Evolutionary conservation across 37 sponge, comb jelly and placozoan genomes (phyloP).

Genomic region (Dysidea cf. avara): DNA sequence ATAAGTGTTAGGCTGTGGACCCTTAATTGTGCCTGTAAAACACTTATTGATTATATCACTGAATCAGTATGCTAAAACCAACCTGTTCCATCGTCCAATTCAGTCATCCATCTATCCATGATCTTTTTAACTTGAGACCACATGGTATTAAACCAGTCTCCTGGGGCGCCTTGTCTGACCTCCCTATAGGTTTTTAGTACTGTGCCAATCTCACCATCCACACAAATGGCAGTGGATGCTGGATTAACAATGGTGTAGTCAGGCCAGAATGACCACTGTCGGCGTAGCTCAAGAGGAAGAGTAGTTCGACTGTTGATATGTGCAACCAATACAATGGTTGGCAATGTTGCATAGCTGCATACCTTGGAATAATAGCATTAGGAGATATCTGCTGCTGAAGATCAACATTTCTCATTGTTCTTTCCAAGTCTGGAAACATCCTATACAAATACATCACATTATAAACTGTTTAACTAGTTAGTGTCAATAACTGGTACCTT

Average conservation of each 20-base stretch:
- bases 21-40: slow-evolving; percentile 2
- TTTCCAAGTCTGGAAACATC: slow-evolving; percentile 17
- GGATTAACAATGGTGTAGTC: slow-evolving; percentile 4
- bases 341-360: no score
- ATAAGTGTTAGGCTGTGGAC: slow-evolving; percentile 29
- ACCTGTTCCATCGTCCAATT: slow-evolving; percentile 22
- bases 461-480: no score
- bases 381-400: slow-evolving; percentile 22
- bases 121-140: slow-evolving; percentile 19
- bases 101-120: slow-evolving; percentile 24
- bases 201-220: slow-evolving; percentile 32
- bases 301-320: slow-evolving; percentile 13
- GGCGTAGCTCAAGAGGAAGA: slow-evolving; percentile 20
- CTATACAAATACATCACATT: slow-evolving; percentile 1
- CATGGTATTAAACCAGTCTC: slow-evolving; percentile 2
- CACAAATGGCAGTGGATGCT: slow-evolving; percentile 21
- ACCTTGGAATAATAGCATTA: slow-evolving; percentile 24
- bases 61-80: no score
- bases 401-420: slow-evolving; percentile 19
- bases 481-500: slow-evolving; percentile 4
- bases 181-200: slow-evolving; percentile 15
- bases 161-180: slow-evolving; percentile 16
- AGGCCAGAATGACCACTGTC: slow-evolving; percentile 32
- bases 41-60: no score
- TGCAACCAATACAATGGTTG: neutral